Evolutionary conservation across 92 coral and sea anemone genomes (phyloP).

Genomic region (Palythoa caribaeorum): DNA sequence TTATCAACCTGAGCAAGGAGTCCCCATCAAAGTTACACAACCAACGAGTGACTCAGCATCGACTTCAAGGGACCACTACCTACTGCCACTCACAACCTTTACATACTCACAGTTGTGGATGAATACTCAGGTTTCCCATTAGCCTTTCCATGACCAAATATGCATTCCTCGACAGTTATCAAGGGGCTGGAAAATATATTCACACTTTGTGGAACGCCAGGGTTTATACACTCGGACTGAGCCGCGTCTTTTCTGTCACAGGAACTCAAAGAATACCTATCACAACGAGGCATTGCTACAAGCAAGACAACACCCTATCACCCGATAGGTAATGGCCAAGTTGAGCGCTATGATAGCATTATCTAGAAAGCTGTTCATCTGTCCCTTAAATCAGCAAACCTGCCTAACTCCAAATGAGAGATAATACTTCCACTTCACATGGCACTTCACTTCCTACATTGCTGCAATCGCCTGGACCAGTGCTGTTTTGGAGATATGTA

Average conservation of each 20-base stretch:
- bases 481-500: slow-evolving; percentile 49
- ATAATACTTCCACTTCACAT: slow-evolving; percentile 42
- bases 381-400: too few species aligned
- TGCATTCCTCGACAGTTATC: not conserved
- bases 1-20: not conserved
- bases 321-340: too few species aligned
- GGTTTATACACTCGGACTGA: slow-evolving; percentile 14
- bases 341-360: slow-evolving; percentile 22
- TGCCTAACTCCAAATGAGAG: too few species aligned
- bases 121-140: not conserved
- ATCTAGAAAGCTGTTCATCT: slow-evolving; percentile 43
- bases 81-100: too few species aligned
- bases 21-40: too few species aligned
- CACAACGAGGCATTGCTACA: slow-evolving; percentile 51
- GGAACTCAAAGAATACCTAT: slow-evolving; percentile 55
- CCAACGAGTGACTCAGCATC: too few species aligned
- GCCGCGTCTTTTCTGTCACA: not conserved
- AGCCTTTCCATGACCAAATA: not conserved
- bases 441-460: slow-evolving; percentile 66
- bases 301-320: slow-evolving; percentile 8
- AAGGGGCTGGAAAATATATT: slow-evolving; percentile 50
- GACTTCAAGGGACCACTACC: too few species aligned
- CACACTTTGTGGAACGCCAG: slow-evolving; percentile 61
- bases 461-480: slow-evolving; percentile 65
- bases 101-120: too few species aligned